Percentiles rank a stretch among this genome's conserved stretches.
These are phyloP conservation scores for Mythimna albipuncta DNA, from an alignment of 2,888 invertebrate genomes.

Conservation along the genomic window DNA sequence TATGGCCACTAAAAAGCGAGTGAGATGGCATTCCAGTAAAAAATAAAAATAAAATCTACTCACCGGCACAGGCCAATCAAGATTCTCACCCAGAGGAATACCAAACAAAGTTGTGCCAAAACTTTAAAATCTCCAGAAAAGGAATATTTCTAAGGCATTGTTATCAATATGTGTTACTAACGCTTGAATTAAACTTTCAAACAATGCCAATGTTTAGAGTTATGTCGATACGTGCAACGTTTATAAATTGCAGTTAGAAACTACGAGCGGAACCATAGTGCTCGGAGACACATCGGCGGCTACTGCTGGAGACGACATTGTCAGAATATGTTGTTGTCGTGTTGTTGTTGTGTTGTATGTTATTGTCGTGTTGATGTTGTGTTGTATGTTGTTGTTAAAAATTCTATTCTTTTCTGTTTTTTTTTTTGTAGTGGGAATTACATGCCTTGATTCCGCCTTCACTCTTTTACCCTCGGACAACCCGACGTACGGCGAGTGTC, in stretches of 20 bases:
- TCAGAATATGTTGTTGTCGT: neutral
- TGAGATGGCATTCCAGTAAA: no score
- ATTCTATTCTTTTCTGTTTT: neutral
- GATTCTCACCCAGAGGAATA: neutral
- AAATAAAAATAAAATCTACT: neutral
- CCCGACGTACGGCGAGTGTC: no score
- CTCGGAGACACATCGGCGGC: neutral
- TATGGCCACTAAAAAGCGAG: no score
- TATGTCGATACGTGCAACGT: conserved; percentile 43
- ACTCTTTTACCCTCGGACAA: no score
- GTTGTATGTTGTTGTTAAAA: no score
- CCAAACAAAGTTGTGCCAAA: neutral
- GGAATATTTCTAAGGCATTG: conserved; percentile 16
- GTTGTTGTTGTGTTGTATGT: no score
- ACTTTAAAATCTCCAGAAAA: neutral
- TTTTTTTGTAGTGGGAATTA: neutral
- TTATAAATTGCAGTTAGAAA: conserved; percentile 50
- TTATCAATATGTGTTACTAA: conserved; percentile 43
- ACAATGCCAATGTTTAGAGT: conserved; percentile 39
- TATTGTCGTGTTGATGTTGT: no score
- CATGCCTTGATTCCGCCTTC: neutral
- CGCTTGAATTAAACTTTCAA: conserved; percentile 55
- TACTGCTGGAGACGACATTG: neutral
- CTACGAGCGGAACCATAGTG: conserved; percentile 4
- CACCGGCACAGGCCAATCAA: neutral